Evolutionary conservation across 2,113 vertebrate genomes (phyloP), one percentile per base, ranked within the genome.

Genomic region (Lanius ludovicianus): DNA sequence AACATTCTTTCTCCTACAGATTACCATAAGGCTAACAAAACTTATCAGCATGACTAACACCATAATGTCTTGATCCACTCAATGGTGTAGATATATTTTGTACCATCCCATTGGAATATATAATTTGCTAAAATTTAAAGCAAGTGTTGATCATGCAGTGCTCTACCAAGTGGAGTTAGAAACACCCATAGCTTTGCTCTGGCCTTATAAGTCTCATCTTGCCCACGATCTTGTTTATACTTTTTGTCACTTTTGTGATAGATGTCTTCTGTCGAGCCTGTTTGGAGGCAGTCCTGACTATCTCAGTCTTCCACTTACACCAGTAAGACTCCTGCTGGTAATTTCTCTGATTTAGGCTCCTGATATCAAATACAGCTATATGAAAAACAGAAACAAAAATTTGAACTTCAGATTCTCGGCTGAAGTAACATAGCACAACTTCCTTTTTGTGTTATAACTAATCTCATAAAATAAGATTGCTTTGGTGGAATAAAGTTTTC

Each of bases 1-100:
- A 89, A 84, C 97, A 86, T 93, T 95, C 78, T 67, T 95, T 77
- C 68, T 94, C 78, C 84, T 78, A 56, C 56, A 96, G 81, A 81
- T 93, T 84, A 93, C 79, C 33, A 21, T 35, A 16, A 57, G 49
- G 82, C 67, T 73, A 83, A 81, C 44, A 93, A 79, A 93, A 80
- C 33, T 90, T 56, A 89, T 74, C 90, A 79, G 73, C 50, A 15
- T 85, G 59, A 85, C 67, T 88, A 91, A 67, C 44, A 55, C 39
- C 50, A 30, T 49, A 33, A 69, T n/a, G 57, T 77, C 79, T 88
- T 78, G 74, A 92, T 79, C 69, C 49, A 84, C n/a, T 81, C 68
- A 79, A 60, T 0, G 0, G 57, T 37, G 56, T 17, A 76, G 77
- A 49, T 73, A 2, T 12, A 46, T 74, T 86, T 86, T 13, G 1